Evolutionary conservation across 92 coral and sea anemone genomes (phyloP).

Genomic region (Isaurus tuberculatus): DNA sequence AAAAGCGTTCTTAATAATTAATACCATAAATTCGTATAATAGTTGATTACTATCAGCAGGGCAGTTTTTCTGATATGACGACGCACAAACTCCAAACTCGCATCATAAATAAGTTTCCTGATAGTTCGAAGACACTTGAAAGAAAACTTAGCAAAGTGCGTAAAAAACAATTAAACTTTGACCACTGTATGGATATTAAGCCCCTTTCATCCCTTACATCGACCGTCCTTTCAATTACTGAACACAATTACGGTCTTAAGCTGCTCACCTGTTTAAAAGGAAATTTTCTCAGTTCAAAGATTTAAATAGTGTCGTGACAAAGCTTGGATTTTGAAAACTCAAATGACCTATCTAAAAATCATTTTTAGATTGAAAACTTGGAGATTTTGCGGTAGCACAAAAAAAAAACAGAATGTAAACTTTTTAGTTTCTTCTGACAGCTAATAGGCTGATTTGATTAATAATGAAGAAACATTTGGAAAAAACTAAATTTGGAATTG

Average conservation of each 20-base stretch:
- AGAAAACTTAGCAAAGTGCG: background rate
- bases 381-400: too few relatives aligned
- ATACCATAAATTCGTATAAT: slow-evolving; percentile 13
- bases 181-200: background rate
- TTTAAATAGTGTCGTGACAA: background rate
- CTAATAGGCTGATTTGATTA: too few relatives aligned
- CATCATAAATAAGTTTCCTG: background rate
- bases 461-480: too few relatives aligned
- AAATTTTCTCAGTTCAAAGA: background rate
- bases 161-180: background rate
- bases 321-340: background rate
- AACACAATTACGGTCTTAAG: too few relatives aligned
- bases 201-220: background rate
- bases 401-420: too few relatives aligned
- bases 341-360: background rate
- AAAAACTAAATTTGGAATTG: too few relatives aligned
- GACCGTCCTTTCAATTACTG: background rate
- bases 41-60: slow-evolving; percentile 14
- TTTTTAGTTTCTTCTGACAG: too few relatives aligned
- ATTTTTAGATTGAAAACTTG: too few relatives aligned
- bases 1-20: slow-evolving; percentile 30
- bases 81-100: background rate
- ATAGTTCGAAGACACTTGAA: background rate
- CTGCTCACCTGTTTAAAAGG: background rate
- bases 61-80: background rate